Evolutionary conservation across 2,113 vertebrate genomes (phyloP), one percentile per base, ranked within the genome.

Genomic region (Struthio camelus): DNA sequence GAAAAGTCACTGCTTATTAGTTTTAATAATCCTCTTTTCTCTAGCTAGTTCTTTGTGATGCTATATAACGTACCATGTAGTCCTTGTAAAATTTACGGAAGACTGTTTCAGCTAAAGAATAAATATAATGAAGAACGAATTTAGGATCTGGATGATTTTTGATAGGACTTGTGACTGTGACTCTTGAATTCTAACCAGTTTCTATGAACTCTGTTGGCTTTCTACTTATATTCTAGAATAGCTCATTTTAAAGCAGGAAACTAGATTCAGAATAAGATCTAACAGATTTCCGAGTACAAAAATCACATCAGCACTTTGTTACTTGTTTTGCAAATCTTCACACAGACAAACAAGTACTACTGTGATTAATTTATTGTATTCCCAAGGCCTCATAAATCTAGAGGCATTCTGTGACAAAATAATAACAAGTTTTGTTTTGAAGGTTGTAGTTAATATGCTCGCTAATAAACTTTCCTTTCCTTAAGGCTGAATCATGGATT

Each of bases 301-400:
- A 92, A 28, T 30, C 69, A 65, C 51, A 94, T 93, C 75, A 89
- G 91, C 77, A 51, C 78, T 86, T 92, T 90, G 85, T 83, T 94
- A 77, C 54, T 97, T 91, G 89, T 95, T 96, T 95, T 97, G 90
- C 96, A 97, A 97, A 94, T 85, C 71, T 95, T 92, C 73, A 89
- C 62, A 70, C 94, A 97, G 97, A 97, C 92, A 98, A 97, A 97
- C 76, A 97, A 96, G 61, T 80, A 96, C 80, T 95, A 97, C 91
- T 95, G 93, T 94, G 96, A 97, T 97, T 97, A 97, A 97, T 98
- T 97, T 96, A 94, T 88, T 97, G 79, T 94, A 94, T 97, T 98
- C 95, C 85, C 78, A 83, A 97, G 87, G 94, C 90, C 95, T 96
- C 96, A 95, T 92, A 98, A 97, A 96, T 94, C 91, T 93, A 89